Evolutionary conservation across 2,113 vertebrate species (phyloP).

Genomic region (Chionomys nivalis): DNA sequence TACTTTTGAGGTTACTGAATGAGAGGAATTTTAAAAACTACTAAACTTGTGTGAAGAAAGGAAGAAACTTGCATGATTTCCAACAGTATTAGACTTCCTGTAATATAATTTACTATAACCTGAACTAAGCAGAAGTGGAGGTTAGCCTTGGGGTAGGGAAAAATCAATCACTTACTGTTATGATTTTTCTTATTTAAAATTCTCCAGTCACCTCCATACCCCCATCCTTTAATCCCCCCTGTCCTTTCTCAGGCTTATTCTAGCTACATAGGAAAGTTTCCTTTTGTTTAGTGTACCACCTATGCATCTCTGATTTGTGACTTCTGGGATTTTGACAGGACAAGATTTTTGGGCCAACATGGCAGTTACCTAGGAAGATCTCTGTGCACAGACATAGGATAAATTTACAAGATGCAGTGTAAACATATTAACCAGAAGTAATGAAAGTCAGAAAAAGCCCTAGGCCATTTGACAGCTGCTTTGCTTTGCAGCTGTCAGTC

Average conservation of each 20-base stretch:
- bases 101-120: constrained; percentile 47
- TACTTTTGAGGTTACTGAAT: neutral
- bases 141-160: constrained; percentile 27
- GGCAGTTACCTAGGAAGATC: neutral
- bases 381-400: neutral
- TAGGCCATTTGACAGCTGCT: neutral
- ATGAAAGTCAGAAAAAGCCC: neutral
- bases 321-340: neutral
- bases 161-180: constrained; percentile 52
- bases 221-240: neutral
- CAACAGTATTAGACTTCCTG: constrained; percentile 24
- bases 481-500: neutral
- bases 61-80: constrained; percentile 21
- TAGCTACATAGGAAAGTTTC: neutral
- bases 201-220: neutral
- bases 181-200: constrained; percentile 50
- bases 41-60: neutral
- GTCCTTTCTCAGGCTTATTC: neutral
- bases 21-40: neutral
- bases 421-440: neutral
- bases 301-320: neutral
- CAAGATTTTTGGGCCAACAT: neutral
- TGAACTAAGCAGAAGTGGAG: constrained; percentile 37
- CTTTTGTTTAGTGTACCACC: neutral
- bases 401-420: neutral